Conservation (phyloP, 2,113 vertebrate species). For the Podarcis raffonei region DNA sequence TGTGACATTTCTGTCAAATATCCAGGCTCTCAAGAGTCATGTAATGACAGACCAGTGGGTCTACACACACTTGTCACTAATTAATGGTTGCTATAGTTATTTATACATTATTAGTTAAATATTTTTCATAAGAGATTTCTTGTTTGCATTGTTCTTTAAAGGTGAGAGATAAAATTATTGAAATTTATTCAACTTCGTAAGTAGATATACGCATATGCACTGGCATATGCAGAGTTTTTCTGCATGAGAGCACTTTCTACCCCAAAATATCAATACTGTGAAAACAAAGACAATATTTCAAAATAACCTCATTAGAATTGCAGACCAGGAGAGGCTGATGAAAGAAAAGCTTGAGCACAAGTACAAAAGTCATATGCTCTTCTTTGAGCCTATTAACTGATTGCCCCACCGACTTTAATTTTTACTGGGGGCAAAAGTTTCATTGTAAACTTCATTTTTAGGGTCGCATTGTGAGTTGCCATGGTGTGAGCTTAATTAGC, state of each 20-base stretch:
- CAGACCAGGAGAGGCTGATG: conserved; percentile 57
- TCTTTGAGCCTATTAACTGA: conserved; percentile 65
- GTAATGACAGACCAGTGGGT: not conserved
- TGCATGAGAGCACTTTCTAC: conserved; percentile 13
- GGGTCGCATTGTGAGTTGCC: conserved; percentile 62
- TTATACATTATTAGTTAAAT: not conserved
- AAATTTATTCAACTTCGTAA: not conserved
- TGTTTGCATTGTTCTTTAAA: conserved; percentile 17
- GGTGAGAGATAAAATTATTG: conserved; percentile 16
- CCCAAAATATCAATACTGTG: conserved; percentile 43
- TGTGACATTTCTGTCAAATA: conserved; percentile 7
- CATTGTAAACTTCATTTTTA: conserved; percentile 61
- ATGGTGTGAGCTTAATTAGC: conserved; percentile 68
- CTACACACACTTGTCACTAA: not conserved
- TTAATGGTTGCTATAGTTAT: conserved; percentile 8
- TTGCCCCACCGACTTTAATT: conserved; percentile 66
- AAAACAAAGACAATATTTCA: conserved; percentile 54
- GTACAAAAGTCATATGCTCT: conserved; percentile 52
- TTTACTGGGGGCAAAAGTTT: conserved; percentile 69
- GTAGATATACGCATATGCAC: conserved; percentile 18
- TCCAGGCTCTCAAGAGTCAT: not conserved
- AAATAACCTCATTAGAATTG: conserved; percentile 59
- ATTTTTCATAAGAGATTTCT: conserved; percentile 34
- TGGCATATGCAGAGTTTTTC: conserved; percentile 40
- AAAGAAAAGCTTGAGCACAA: conserved; percentile 57